These are phyloP conservation scores for Adelges cooleyi DNA, from an alignment of 1,140 invertebrate genomes.

Conservation along the genomic window DNA sequence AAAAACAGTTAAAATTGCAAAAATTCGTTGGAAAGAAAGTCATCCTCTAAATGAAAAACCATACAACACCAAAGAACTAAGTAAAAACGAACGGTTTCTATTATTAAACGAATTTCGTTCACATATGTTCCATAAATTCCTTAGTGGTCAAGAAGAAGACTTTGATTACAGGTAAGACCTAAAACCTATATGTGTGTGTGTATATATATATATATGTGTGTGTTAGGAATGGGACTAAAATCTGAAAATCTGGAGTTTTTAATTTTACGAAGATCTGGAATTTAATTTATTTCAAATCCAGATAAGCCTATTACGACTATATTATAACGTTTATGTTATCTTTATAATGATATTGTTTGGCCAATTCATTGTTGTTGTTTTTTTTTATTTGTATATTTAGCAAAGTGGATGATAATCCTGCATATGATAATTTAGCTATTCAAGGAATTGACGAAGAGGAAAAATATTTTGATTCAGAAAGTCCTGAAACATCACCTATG, in stretches of 20 bases:
- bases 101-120: slow-evolving; percentile 71
- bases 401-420: slow-evolving; percentile 59
- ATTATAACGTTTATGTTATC: too few species aligned
- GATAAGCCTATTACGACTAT: too few species aligned
- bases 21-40: slow-evolving; percentile 29
- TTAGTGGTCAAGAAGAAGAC: slow-evolving; percentile 72
- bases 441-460: slow-evolving; percentile 68
- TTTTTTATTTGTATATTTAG: slow-evolving; percentile 33
- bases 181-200: neutral
- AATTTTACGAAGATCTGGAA: too few species aligned
- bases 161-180: slow-evolving; percentile 61
- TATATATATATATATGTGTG: neutral
- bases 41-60: slow-evolving; percentile 4
- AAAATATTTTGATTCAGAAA: slow-evolving; percentile 75
- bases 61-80: slow-evolving; percentile 22
- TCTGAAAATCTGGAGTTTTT: too few species aligned
- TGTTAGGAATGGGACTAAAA: neutral
- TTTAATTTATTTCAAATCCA: too few species aligned
- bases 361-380: too few species aligned
- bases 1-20: slow-evolving; percentile 21
- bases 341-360: too few species aligned
- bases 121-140: slow-evolving; percentile 77
- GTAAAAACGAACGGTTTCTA: slow-evolving; percentile 41
- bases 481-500: slow-evolving; percentile 37
- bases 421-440: slow-evolving; percentile 63